phyloP scores from a whole-genome alignment of 2,888 invertebrate genomes.

The Lycocerus yunnanus region DNA sequence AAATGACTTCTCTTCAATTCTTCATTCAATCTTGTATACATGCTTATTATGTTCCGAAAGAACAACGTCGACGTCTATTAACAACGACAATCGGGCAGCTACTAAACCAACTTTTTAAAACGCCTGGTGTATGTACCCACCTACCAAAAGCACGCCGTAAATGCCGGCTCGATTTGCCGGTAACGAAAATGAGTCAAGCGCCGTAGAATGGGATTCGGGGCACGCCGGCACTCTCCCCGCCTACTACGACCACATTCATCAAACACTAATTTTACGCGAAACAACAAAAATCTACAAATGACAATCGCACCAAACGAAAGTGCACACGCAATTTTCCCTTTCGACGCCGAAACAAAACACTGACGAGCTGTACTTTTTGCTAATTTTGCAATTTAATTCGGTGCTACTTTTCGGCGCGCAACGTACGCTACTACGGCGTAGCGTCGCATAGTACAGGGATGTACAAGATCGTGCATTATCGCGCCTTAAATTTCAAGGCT shows the following conservation, averaged over 20 bases:
- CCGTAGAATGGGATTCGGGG: constrained; percentile 17
- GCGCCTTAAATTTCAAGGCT: constrained; percentile 13
- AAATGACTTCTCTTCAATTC: constrained; percentile 54
- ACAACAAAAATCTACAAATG: constrained; percentile 5
- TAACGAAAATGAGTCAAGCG: constrained; percentile 23
- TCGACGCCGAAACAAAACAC: neutral
- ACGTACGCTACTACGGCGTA: constrained; percentile 24
- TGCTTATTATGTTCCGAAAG: constrained; percentile 45
- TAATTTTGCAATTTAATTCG: neutral
- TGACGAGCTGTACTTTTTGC: constrained; percentile 28
- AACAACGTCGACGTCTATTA: constrained; percentile 47
- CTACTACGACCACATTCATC: constrained; percentile 20
- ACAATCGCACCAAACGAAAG: constrained; percentile 7
- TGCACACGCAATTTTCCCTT: neutral
- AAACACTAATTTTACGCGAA: constrained; percentile 8
- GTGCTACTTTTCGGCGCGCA: constrained; percentile 29
- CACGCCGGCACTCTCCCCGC: constrained; percentile 9
- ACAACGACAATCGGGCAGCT: constrained; percentile 47
- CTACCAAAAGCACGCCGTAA: constrained; percentile 31
- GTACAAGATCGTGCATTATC: constrained; percentile 21
- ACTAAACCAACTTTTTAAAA: constrained; percentile 39
- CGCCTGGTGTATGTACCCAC: constrained; percentile 17
- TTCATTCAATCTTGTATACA: constrained; percentile 56
- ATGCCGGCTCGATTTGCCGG: constrained; percentile 35
- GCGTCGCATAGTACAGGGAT: constrained; percentile 28